phyloP scores from a whole-genome alignment of 2,113 vertebrate genomes.

The Thermophis baileyi region DNA sequence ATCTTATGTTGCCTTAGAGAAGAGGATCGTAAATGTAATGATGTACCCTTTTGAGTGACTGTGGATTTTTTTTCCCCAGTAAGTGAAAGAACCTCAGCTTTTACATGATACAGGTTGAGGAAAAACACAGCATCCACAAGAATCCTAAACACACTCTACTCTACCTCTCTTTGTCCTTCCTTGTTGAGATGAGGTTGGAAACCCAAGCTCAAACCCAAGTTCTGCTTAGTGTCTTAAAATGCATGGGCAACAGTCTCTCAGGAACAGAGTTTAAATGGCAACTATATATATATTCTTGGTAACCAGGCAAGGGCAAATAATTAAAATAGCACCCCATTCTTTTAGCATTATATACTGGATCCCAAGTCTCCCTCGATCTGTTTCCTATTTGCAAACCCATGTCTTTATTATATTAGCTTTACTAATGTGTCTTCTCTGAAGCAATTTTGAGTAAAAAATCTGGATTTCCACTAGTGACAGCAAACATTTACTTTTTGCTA shows the following conservation, averaged over 20 bases:
- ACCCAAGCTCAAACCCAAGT: not conserved
- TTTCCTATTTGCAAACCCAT: not conserved
- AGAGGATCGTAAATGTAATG: slow-evolving; percentile 40
- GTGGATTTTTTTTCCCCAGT: not conserved
- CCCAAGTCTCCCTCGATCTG: not conserved
- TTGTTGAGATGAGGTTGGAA: not conserved
- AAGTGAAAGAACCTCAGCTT: not conserved
- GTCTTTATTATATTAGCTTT: not conserved
- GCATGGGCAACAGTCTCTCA: not conserved
- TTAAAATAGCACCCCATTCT: not conserved
- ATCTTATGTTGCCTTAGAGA: slow-evolving; percentile 19
- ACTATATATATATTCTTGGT: not conserved
- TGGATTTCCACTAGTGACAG: not conserved
- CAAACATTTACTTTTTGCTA: not conserved
- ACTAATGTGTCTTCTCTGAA: not conserved
- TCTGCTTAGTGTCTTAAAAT: not conserved
- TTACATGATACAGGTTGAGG: not conserved
- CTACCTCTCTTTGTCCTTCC: too few species aligned
- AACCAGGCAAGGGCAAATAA: not conserved
- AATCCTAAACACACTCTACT: not conserved
- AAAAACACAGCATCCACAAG: not conserved
- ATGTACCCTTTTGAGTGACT: not conserved
- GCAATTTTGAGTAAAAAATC: not conserved
- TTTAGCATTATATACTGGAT: not conserved
- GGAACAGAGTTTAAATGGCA: not conserved